These are phyloP conservation scores for Sarcophaga rosellei DNA, from an alignment of 2,888 invertebrate species.

Conservation along the genomic window DNA sequence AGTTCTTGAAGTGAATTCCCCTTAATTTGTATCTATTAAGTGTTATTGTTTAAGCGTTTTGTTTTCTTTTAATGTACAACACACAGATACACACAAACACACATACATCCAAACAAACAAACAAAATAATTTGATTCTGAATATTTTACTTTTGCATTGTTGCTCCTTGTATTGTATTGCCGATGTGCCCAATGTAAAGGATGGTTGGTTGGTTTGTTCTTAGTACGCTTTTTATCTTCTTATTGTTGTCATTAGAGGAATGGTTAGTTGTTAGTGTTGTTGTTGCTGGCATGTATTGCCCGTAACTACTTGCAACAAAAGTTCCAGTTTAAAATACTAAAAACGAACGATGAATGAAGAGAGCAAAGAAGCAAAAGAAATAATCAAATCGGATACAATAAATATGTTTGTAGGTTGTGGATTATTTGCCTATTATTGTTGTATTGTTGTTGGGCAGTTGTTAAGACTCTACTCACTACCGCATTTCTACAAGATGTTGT, in stretches of 20 bases:
- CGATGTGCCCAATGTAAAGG: conserved; percentile 54
- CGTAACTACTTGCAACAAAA: conserved; percentile 20
- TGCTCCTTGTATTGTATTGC: conserved; percentile 23
- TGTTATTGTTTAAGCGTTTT: no score
- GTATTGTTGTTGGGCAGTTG: conserved; percentile 31
- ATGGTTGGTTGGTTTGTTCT: conserved; percentile 27
- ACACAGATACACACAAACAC: no score
- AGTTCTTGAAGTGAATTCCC: not conserved
- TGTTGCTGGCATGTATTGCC: conserved; percentile 45
- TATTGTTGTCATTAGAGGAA: not conserved
- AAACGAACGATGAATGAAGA: not conserved
- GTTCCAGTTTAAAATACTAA: conserved; percentile 50
- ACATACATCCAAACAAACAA: no score
- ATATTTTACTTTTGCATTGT: conserved; percentile 6
- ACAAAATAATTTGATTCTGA: no score
- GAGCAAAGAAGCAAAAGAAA: not conserved
- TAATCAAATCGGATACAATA: not conserved
- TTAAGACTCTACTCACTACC: conserved; percentile 9
- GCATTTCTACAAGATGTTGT: conserved; percentile 2
- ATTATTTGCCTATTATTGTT: conserved; percentile 45
- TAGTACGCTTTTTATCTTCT: not conserved
- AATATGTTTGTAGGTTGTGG: conserved; percentile 54
- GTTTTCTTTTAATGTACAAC: no score
- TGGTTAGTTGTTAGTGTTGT: conserved; percentile 30
- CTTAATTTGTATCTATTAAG: not conserved